Base-by-base conservation (phyloP, 92 coral and sea anemone species). In the Palythoa grandiflora region DNA sequence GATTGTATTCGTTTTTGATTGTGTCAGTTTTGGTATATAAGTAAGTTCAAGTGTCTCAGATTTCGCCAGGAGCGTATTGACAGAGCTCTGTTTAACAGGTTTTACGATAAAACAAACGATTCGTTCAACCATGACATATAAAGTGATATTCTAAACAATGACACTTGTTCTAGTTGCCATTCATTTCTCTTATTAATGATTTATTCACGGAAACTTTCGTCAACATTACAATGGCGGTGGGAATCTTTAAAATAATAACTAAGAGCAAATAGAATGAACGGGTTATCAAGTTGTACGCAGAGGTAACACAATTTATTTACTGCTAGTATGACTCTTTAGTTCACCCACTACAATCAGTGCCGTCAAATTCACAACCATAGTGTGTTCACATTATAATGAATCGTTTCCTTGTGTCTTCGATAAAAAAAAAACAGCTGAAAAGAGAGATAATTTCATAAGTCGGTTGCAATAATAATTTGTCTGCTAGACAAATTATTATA, bases 21-120 rank as follows among this genome's bases (percentile, higher is more conserved):
- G 3, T 5, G 7, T 44, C 28, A 28, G 28, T 28, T 28, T 28
- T 28, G 28, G 28, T 28, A 28, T 28, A 28, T 28, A 28, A 28
- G 28, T 28, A 28, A 28, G 28, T 44, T 44, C 50, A 44, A 44
- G 3, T 44, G 50, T 44, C 6, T 44, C 50, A 28, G 28, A 28
- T 44, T 59, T 13, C 66, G 17, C 66, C 2, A 15, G 19, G 19
- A 59, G 9, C 17, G 19, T 28, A 15, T 59, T 5, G 66, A 59
- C 16, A 20, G 50, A 19, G 12, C 36, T 5, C 84, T 61, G 51
- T 44, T 65, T 68, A 80, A 68, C 86, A 81, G 86, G 86, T 81
- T 68, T 65, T 21, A 21, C n/a, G 39, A 47, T 47, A 35, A 21
- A 81, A 81, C 86, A 81, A 53, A 81, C 12, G 14, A 53, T 9